Conservation (phyloP, 2,797 vertebrate species). For the Toxotes lorentzi region DNA sequence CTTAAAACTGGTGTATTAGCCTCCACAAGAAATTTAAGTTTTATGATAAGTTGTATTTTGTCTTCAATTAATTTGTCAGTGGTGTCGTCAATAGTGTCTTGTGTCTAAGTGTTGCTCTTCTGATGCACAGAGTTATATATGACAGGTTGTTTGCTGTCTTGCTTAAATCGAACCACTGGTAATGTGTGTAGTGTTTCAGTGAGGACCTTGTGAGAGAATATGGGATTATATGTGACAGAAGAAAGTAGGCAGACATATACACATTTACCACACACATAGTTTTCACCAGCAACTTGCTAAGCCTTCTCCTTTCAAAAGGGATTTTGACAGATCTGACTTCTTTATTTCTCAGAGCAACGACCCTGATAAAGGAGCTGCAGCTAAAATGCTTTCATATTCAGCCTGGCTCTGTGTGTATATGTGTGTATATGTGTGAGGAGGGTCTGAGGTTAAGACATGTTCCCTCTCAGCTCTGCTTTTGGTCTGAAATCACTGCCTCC, state of each 20-base stretch:
- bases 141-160: neutral
- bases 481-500: constrained; percentile 46
- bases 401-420: constrained; percentile 17
- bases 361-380: constrained; percentile 37
- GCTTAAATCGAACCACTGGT: neutral
- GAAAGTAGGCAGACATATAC: neutral
- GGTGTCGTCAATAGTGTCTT: too few species aligned
- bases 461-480: constrained; percentile 47
- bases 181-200: neutral
- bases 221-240: neutral
- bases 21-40: neutral
- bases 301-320: constrained; percentile 20
- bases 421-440: constrained; percentile 6
- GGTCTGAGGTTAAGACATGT: constrained; percentile 68
- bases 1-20: too few species aligned
- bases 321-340: constrained; percentile 21
- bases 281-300: constrained; percentile 6
- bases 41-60: neutral
- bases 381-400: constrained; percentile 42
- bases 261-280: neutral
- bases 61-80: neutral
- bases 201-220: neutral
- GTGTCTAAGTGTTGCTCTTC: neutral
- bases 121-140: neutral
- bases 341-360: constrained; percentile 36